phyloP scores from a whole-genome alignment of 1,140 invertebrate species.

The Lordiphosa collinella region DNA sequence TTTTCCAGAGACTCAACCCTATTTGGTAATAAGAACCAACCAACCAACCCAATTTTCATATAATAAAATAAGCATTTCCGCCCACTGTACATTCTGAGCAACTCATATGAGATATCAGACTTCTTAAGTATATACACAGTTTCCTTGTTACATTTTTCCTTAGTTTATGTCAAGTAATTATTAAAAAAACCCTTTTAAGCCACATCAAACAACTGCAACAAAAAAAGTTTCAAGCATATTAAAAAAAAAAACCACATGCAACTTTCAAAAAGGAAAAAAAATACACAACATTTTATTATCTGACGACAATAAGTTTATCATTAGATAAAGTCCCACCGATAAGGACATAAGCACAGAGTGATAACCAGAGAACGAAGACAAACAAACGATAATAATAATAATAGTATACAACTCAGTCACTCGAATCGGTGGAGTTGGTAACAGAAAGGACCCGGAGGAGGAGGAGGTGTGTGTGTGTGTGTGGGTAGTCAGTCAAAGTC shows the following conservation, averaged over 20 bases:
- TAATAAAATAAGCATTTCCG: too few species aligned
- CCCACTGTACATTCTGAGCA: too few species aligned
- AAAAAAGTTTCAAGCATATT: conserved; percentile 6
- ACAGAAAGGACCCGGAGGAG: conserved; percentile 33
- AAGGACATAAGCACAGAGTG: conserved; percentile 60
- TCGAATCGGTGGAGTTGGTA: conserved; percentile 42
- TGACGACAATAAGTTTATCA: conserved; percentile 68
- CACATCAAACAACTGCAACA: conserved; percentile 17
- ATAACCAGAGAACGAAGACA: conserved; percentile 57
- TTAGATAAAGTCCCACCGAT: conserved; percentile 60
- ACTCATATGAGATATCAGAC: too few species aligned
- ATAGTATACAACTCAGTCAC: conserved; percentile 55
- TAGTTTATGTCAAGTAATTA: not conserved
- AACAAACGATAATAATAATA: conserved; percentile 75
- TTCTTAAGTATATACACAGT: not conserved
- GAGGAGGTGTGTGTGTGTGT: too few species aligned
- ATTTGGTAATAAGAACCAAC: too few species aligned
- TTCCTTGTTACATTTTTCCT: not conserved
- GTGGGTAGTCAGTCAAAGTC: conserved; percentile 34
- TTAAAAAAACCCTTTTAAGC: conserved; percentile 16
- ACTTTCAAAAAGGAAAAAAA: conserved; percentile 20
- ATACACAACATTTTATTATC: conserved; percentile 58
- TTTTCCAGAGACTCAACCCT: too few species aligned
- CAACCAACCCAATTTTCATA: too few species aligned
- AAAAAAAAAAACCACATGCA: conserved; percentile 13